Base-by-base conservation (phyloP, 2,888 invertebrate species). In the Acrobasis suavella region DNA sequence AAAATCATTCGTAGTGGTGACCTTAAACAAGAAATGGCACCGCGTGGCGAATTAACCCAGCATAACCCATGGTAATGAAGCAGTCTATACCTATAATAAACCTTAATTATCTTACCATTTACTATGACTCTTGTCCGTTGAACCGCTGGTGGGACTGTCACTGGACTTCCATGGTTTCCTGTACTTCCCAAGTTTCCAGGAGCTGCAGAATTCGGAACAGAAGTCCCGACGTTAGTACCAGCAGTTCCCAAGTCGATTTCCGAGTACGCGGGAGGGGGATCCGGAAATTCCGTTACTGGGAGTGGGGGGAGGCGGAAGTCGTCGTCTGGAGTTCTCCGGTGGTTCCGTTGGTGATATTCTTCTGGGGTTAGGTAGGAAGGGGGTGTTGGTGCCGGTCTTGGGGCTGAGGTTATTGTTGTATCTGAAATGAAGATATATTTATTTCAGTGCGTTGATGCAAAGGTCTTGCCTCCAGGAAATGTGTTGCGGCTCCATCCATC, bases 231-330 rank as follows among this genome's bases (percentile, higher is more conserved):
- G 46, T 5, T n/a, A 58, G 58, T 14, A 5, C 46, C 14, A 63
- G 37, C 54, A 16, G 9, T 55, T 1, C 55, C 1, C 3, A 55
- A 52, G 37, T 80, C 81, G 0, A 74, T 65, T 64, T 86, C 88
- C 0, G 83, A 72, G 46, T 91, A 91, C 0, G 90, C 83, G 0
- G 91, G 91, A 0, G 91, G 91, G 0, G 87, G 89, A 22, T 83
- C 81, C 0, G 85, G 86, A 50, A 83, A 86, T 15, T 86, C 80
- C 0, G 50, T 78, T 73, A 1, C 80, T 71, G 0, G 85, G 80
- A 2, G 84, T 78, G 0, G 83, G 16, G 82, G 0, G 81, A 74
- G 6, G 79, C 80, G 38, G 39, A 60, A 60, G 1, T 83, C 80
- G 0, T 68, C 64, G 0, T 70, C 60, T 3, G 68, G 58, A 12